Conservation (phyloP, 2,113 vertebrate species). For the Carollia perspicillata region DNA sequence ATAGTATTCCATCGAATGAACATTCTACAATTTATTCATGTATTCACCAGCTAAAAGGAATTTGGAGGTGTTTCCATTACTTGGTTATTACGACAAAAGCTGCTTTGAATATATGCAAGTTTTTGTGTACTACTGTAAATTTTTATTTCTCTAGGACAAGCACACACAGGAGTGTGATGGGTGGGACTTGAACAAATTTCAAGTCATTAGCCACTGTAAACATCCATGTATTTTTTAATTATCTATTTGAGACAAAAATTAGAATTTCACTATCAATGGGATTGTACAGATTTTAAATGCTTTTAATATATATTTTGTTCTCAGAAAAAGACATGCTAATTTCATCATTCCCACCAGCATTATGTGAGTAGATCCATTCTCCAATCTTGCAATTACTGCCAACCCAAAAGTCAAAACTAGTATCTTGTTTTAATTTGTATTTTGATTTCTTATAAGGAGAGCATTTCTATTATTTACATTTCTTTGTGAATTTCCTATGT, state of each 20-base stretch:
- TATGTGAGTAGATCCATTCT: not conserved
- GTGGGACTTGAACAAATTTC: not conserved
- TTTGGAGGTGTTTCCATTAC: not conserved
- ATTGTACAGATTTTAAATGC: not conserved
- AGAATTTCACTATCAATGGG: not conserved
- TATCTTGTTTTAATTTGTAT: constrained; percentile 9
- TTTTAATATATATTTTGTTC: not conserved
- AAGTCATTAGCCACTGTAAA: not conserved
- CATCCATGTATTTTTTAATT: not conserved
- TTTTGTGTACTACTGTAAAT: not conserved
- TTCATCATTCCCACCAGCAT: not conserved
- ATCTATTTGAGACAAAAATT: constrained; percentile 1
- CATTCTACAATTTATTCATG: not conserved
- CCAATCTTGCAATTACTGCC: not conserved
- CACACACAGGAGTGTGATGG: not conserved
- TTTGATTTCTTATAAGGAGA: not conserved
- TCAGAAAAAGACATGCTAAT: not conserved
- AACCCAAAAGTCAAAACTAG: not conserved
- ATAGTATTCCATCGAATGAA: not conserved
- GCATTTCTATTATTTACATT: not conserved
- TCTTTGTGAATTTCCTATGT: not conserved
- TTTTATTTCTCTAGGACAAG: not conserved
- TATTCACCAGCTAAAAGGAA: not conserved
- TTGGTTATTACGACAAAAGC: not conserved
- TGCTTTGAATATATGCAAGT: not conserved